Percentiles rank a stretch among this genome's conserved stretches.
Evolutionary conservation across 1,140 invertebrate species (phyloP).

Genomic region (Pissodes strobi): DNA sequence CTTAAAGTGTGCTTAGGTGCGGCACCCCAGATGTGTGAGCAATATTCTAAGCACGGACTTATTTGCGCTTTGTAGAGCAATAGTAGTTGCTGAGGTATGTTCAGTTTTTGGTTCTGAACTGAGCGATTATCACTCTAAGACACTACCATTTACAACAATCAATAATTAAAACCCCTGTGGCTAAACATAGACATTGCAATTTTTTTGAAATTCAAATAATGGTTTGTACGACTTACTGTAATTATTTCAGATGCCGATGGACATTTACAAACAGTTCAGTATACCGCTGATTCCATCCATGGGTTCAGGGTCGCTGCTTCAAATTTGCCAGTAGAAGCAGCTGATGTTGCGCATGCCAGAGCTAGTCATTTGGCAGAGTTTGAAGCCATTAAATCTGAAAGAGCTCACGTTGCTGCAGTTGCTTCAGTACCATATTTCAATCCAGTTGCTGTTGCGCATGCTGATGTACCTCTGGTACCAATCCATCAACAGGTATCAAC

Average conservation of each 20-base stretch:
- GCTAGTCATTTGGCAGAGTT: constrained; percentile 49
- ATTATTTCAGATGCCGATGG: constrained; percentile 72
- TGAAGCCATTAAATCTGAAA: constrained; percentile 45
- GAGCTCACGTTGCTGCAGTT: constrained; percentile 34
- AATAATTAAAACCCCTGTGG: too few relatives aligned
- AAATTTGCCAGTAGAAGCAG: constrained; percentile 63
- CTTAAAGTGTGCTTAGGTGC: too few relatives aligned
- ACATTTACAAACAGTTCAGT: constrained; percentile 67
- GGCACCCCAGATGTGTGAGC: too few relatives aligned
- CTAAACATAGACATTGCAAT: too few relatives aligned
- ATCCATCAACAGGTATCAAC: constrained; percentile 19
- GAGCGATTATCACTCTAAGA: too few relatives aligned
- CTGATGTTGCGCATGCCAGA: constrained; percentile 52
- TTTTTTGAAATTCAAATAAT: too few relatives aligned
- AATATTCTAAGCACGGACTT: too few relatives aligned
- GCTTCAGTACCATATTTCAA: constrained; percentile 40
- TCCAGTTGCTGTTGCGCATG: constrained; percentile 38
- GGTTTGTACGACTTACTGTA: too few relatives aligned
- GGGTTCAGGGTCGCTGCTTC: constrained; percentile 71
- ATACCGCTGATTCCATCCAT: constrained; percentile 68
- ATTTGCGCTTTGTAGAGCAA: too few relatives aligned
- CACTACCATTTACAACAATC: too few relatives aligned
- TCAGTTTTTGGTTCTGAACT: too few relatives aligned
- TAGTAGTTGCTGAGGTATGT: too few relatives aligned
- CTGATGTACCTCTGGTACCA: constrained; percentile 29